A percentile compares a stretch with the other conserved stretches of the same genome.
Evolutionary conservation across 1,140 invertebrate species (phyloP).

Genomic region (Pseudomyrmex cubaensis): DNA sequence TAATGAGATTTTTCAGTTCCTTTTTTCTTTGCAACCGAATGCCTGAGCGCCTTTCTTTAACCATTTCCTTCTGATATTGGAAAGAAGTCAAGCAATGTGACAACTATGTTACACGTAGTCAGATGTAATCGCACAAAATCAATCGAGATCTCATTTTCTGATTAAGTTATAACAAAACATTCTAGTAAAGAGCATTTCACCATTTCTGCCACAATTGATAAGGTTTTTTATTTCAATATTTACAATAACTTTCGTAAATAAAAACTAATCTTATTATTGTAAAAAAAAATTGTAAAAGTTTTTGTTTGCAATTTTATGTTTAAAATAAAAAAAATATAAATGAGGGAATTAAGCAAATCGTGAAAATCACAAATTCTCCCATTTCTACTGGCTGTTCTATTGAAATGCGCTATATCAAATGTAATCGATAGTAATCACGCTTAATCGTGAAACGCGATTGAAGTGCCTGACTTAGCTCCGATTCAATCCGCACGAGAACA

Average conservation of each 20-base stretch:
- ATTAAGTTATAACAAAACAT: constrained; percentile 15
- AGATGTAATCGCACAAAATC: not conserved
- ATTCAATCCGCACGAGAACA: constrained; percentile 34
- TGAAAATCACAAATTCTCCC: not conserved
- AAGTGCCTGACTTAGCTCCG: constrained; percentile 18
- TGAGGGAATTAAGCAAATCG: not conserved
- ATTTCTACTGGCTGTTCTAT: not conserved
- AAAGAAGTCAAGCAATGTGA: constrained; percentile 16
- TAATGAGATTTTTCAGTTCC: constrained; percentile 47
- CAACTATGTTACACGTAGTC: constrained; percentile 12
- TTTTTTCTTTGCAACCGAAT: not conserved
- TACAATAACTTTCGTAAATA: not conserved
- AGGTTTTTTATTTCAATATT: not conserved
- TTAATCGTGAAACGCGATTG: constrained; percentile 34
- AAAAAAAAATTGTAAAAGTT: not conserved
- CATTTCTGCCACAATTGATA: too few relatives aligned
- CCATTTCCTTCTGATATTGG: not conserved
- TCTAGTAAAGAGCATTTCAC: too few relatives aligned
- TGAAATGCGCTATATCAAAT: constrained; percentile 17
- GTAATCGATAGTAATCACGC: constrained; percentile 39
- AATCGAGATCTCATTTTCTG: constrained; percentile 9
- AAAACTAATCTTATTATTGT: not conserved
- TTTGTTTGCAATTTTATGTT: constrained; percentile 12
- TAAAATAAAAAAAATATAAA: not conserved
- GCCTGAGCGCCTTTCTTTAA: constrained; percentile 5